Conservation (phyloP, 2,888 invertebrate genomes). For the Platycheirus albimanus region DNA sequence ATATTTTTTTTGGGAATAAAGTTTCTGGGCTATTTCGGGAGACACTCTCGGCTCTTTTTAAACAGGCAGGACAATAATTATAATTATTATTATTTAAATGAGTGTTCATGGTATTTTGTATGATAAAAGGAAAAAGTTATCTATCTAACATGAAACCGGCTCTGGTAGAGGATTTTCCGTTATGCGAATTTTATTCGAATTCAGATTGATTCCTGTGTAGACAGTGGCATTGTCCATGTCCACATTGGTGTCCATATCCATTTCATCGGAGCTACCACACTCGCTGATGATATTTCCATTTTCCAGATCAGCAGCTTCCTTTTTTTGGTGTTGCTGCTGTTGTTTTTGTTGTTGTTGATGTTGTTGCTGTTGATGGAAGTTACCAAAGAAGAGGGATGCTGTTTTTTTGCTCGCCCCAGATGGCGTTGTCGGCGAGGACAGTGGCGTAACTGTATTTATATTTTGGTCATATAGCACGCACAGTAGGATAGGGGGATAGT, state of each 20-base stretch:
- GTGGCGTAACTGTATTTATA: slow-evolving; percentile 80
- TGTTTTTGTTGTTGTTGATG: slow-evolving; percentile 74
- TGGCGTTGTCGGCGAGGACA: slow-evolving; percentile 81
- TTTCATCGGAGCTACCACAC: slow-evolving; percentile 74
- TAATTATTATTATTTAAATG: too few relatives aligned
- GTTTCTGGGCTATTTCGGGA: slow-evolving; percentile 38
- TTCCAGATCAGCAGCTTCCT: slow-evolving; percentile 57
- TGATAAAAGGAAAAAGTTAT: slow-evolving; percentile 9
- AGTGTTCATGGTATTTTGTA: slow-evolving; percentile 27
- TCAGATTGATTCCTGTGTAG: slow-evolving; percentile 77
- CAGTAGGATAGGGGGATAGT: slow-evolving; percentile 77
- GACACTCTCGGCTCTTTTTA: slow-evolving; percentile 37
- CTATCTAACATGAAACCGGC: slow-evolving; percentile 81
- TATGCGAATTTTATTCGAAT: slow-evolving; percentile 82
- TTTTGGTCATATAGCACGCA: slow-evolving; percentile 69
- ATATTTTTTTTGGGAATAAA: slow-evolving; percentile 34
- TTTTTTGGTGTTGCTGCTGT: slow-evolving; percentile 72
- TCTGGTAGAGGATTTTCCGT: slow-evolving; percentile 83
- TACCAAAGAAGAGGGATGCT: slow-evolving; percentile 81
- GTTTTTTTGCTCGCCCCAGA: slow-evolving; percentile 81
- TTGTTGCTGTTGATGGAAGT: slow-evolving; percentile 79
- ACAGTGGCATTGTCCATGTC: slow-evolving; percentile 78
- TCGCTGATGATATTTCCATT: slow-evolving; percentile 67
- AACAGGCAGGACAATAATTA: slow-evolving; percentile 55
- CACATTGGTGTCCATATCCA: slow-evolving; percentile 75